These are phyloP conservation scores for Vanessa atalanta DNA, from an alignment of 1,140 invertebrate genomes.

Conservation along the genomic window DNA sequence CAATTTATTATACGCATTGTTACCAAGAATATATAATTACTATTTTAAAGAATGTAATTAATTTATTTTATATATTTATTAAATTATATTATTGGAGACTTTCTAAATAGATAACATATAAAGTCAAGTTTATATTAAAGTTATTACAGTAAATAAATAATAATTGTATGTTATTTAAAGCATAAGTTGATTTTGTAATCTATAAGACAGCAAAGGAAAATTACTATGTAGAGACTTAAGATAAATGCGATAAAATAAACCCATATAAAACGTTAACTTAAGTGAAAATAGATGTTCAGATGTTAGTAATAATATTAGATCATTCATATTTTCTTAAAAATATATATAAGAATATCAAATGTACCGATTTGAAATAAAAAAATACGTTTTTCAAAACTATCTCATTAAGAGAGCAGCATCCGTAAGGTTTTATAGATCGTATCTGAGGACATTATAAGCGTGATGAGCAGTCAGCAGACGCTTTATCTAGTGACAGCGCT, in stretches of 20 bases:
- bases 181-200: neutral
- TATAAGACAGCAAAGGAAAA: neutral
- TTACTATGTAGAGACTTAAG: neutral
- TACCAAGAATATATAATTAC: too few species aligned
- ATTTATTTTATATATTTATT: too few species aligned
- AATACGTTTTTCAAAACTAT: constrained; percentile 27
- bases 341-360: neutral
- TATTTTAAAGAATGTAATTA: too few species aligned
- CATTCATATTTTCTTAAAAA: neutral
- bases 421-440: constrained; percentile 37
- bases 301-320: neutral
- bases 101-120: too few species aligned
- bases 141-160: too few species aligned
- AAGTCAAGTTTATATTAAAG: too few species aligned
- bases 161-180: too few species aligned
- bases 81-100: too few species aligned
- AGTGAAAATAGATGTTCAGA: neutral
- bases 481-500: constrained; percentile 36
- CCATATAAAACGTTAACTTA: neutral
- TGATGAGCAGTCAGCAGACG: constrained; percentile 41
- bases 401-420: constrained; percentile 21
- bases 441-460: constrained; percentile 37
- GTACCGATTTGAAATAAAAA: neutral
- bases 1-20: too few species aligned
- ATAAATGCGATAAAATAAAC: constrained; percentile 1